Evolutionary conservation across 2,888 invertebrate species (phyloP), one percentile per base, ranked within the genome.

Genomic region (Melanchra persicariae): DNA sequence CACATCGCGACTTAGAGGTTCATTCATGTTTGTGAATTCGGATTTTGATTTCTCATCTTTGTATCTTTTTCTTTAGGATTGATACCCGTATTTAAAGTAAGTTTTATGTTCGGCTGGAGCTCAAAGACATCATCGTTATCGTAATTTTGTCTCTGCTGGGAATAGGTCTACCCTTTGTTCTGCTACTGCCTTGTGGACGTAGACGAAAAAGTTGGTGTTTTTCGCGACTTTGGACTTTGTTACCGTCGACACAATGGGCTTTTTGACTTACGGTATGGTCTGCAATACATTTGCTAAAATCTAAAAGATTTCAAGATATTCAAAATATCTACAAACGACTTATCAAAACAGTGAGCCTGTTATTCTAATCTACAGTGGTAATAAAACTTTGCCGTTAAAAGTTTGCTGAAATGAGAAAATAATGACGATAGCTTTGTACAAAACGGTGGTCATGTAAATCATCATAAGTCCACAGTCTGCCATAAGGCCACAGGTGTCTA

Each of bases 1-100:
- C 45, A 77, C 60, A 70, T 52, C 40, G 30, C 6, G 54, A 52
- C 51, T 30, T n/a, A 6, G 59, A 70, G 15, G 24, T 51, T 40
- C 77, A 68, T 77, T 81, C 79, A 73, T 59, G 52, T 47, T 72
- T 72, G 19, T 79, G 52, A 73, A 30, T 47, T 47, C 9, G 24
- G 3, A 7, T 34, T 58, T 74, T 55, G 70, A 55, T 77, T 71
- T 30, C 40, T 54, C 30, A 34, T 66, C 66, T 49, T 37, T 40
- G 19, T 37, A 49, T 37, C 7, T 40, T 34, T 22, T 19, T 45
- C 45, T 45, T 45, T 30, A 30, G 30, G 30, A 66, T 19, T 24
- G 19, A 9, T 34, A n/a, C 6, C 34, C n/a, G 55, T 34, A 34
- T 55, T 54, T 19, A 10, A 26, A 24, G 15, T 12, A 54, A 30